Conservation (phyloP, 2,797 vertebrate species). For the Botia kubotai region DNA sequence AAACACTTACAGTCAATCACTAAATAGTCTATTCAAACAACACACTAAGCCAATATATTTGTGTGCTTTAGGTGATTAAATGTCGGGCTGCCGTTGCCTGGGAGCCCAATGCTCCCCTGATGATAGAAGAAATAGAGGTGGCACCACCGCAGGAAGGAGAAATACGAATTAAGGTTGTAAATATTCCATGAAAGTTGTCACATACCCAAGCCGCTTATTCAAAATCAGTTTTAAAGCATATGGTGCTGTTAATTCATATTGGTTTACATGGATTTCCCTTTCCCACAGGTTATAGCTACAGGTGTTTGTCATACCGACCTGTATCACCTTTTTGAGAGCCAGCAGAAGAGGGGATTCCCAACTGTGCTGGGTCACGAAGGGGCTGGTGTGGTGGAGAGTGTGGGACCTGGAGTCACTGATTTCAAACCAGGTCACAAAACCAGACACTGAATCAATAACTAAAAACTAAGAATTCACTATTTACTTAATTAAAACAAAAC, state of each 20-base stretch:
- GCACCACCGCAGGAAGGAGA: conserved; percentile 85
- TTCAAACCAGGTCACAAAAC: conserved; percentile 73
- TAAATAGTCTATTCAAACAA: conserved; percentile 17
- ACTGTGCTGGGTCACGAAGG: conserved; percentile 78
- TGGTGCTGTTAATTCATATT: not conserved
- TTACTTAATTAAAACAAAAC: too few species aligned
- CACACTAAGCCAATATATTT: conserved; percentile 11
- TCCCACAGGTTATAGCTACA: conserved; percentile 74
- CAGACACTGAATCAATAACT: too few species aligned
- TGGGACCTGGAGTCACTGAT: conserved; percentile 77
- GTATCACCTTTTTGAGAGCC: conserved; percentile 71
- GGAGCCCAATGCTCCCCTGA: conserved; percentile 83
- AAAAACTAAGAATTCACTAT: too few species aligned
- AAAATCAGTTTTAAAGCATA: not conserved
- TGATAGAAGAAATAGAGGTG: conserved; percentile 90
- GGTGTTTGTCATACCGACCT: conserved; percentile 77
- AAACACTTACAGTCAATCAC: conserved; percentile 23
- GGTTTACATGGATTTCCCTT: not conserved
- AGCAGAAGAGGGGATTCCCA: conserved; percentile 68
- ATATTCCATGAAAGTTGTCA: not conserved
- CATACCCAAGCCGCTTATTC: not conserved
- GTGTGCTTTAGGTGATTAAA: conserved; percentile 83
- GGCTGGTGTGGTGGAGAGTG: conserved; percentile 78
- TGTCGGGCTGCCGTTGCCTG: conserved; percentile 90
- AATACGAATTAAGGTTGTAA: conserved; percentile 88